phyloP scores from a whole-genome alignment of 2,888 invertebrate species.

The Euplagia quadripunctaria region DNA sequence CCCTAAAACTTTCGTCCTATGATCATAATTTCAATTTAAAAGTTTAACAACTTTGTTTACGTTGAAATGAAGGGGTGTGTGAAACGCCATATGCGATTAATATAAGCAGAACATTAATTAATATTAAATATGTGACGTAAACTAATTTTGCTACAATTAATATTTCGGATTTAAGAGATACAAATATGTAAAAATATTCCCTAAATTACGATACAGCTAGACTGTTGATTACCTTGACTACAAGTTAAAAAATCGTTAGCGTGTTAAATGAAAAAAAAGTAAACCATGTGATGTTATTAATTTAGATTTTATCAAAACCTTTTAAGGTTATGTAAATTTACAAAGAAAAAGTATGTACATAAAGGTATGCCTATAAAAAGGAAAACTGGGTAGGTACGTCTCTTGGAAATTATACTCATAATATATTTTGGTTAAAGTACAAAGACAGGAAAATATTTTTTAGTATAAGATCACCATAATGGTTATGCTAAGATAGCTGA shows the following conservation, averaged over 20 bases:
- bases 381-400: not conserved
- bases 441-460: not conserved
- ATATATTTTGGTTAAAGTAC: not conserved
- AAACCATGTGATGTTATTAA: not conserved
- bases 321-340: not conserved
- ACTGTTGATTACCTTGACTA: not conserved
- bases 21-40: constrained; percentile 77
- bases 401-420: not conserved
- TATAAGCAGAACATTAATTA: constrained; percentile 28
- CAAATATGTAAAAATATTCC: not conserved
- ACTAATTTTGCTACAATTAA: not conserved
- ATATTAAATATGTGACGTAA: not conserved
- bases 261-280: not conserved
- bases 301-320: not conserved
- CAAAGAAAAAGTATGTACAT: not conserved
- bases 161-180: not conserved
- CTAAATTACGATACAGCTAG: not conserved
- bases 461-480: not conserved
- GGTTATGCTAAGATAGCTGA: not conserved
- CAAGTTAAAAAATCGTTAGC: not conserved
- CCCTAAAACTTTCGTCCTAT: constrained; percentile 64
- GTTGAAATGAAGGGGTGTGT: constrained; percentile 58
- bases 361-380: not conserved
- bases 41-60: constrained; percentile 68
- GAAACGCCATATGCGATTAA: constrained; percentile 39